These are phyloP conservation scores for Prinia subflava DNA, from an alignment of 2,113 vertebrate genomes.

Conservation along the genomic window DNA sequence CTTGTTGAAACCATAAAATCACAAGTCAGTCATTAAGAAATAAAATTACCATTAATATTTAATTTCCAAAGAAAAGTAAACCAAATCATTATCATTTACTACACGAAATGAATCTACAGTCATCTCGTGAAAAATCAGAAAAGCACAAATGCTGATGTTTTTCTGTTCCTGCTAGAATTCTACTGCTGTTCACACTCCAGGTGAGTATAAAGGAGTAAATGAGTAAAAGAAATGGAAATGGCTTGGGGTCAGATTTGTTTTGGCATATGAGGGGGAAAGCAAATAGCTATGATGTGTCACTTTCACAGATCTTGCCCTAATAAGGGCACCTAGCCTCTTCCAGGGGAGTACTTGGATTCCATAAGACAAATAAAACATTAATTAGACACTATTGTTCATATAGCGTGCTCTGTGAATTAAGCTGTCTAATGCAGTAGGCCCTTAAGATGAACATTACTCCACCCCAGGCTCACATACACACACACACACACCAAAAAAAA, in stretches of 20 bases:
- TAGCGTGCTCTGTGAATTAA: neutral
- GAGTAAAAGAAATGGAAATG: neutral
- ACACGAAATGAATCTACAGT: neutral
- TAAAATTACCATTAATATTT: neutral
- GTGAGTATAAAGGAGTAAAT: neutral
- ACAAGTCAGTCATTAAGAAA: neutral
- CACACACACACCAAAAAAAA: no score
- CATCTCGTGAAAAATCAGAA: neutral
- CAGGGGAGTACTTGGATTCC: neutral
- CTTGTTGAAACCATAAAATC: neutral
- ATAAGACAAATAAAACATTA: neutral
- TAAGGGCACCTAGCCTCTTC: neutral
- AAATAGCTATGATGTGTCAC: neutral
- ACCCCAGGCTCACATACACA: neutral
- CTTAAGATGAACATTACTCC: neutral
- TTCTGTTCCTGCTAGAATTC: neutral
- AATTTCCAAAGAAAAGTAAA: neutral
- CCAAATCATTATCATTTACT: neutral
- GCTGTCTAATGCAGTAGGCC: neutral
- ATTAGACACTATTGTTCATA: neutral
- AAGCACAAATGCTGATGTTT: neutral
- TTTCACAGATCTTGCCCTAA: neutral
- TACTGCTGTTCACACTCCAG: neutral
- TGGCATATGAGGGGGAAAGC: neutral
- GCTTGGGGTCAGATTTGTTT: neutral